Conservation (phyloP, 2,113 vertebrate species). For the Phodopus roborovskii region DNA sequence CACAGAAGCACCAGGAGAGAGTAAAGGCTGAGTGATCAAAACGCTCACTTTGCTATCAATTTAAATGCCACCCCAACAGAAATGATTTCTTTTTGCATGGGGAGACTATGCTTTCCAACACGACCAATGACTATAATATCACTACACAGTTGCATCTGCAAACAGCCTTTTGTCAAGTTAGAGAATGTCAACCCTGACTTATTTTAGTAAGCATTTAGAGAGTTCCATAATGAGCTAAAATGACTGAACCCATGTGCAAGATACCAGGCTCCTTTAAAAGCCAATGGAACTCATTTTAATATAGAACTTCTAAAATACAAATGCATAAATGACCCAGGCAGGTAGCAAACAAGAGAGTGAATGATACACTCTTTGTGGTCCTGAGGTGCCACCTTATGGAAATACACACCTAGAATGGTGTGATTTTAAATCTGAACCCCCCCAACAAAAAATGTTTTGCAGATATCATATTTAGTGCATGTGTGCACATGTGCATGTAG, state of each 20-base stretch:
- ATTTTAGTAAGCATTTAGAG: slow-evolving; percentile 64
- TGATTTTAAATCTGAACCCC: slow-evolving; percentile 39
- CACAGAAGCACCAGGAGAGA: not conserved
- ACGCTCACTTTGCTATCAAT: not conserved
- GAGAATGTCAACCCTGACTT: slow-evolving; percentile 38
- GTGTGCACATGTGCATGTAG: not conserved
- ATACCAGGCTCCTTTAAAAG: not conserved
- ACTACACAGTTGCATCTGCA: not conserved
- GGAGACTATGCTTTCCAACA: not conserved
- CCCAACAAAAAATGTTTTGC: not conserved
- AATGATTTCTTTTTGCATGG: not conserved
- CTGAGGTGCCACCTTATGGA: slow-evolving; percentile 55
- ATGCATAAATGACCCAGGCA: not conserved
- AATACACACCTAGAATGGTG: not conserved
- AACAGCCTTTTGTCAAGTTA: slow-evolving; percentile 37
- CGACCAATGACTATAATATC: not conserved
- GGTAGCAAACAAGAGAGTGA: slow-evolving; percentile 24
- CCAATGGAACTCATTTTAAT: not conserved
- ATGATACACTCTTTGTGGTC: not conserved
- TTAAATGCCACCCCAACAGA: not conserved
- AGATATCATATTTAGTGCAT: not conserved
- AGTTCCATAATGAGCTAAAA: not conserved
- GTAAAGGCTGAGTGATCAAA: not conserved
- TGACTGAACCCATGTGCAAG: not conserved
- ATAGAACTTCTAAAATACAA: slow-evolving; percentile 36